phyloP scores from a whole-genome alignment of 2,888 invertebrate species.

The Hoplodrina blanda region DNA sequence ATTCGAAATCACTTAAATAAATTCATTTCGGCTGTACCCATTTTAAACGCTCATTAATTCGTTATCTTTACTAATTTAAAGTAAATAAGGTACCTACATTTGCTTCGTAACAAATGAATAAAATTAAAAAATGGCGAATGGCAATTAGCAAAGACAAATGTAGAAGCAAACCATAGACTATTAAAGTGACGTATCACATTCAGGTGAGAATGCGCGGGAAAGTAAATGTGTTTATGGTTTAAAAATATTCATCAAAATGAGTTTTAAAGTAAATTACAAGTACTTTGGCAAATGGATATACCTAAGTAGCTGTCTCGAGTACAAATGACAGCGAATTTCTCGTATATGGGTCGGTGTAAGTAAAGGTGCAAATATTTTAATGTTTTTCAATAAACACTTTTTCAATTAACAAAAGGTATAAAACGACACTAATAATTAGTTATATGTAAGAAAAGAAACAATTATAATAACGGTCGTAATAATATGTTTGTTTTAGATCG shows the following conservation, averaged over 20 bases:
- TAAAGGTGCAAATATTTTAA: slow-evolving; percentile 26
- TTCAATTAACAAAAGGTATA: slow-evolving; percentile 2
- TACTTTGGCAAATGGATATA: slow-evolving; percentile 8
- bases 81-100: slow-evolving; percentile 1
- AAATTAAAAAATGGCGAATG: slow-evolving; percentile 35
- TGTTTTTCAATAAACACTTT: slow-evolving; percentile 2
- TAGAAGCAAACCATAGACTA: slow-evolving; percentile 27
- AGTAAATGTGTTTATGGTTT: slow-evolving; percentile 27
- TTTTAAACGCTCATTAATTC: not conserved
- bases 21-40: not conserved
- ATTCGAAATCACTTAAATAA: not conserved
- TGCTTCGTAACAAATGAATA: slow-evolving; percentile 17
- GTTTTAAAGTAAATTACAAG: slow-evolving; percentile 17
- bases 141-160: slow-evolving; percentile 42
- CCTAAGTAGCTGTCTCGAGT: slow-evolving; percentile 12
- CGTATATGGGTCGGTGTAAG: slow-evolving; percentile 14
- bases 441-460: not conserved
- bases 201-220: slow-evolving; percentile 31
- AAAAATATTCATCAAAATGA: slow-evolving; percentile 19
- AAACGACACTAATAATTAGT: not conserved
- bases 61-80: slow-evolving; percentile 2
- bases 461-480: too few relatives aligned
- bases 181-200: slow-evolving; percentile 37
- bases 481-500: too few relatives aligned
- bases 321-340: slow-evolving; percentile 14